Evolutionary conservation across 2,888 invertebrate species (phyloP).

Genomic region (Xestia c-nigrum): DNA sequence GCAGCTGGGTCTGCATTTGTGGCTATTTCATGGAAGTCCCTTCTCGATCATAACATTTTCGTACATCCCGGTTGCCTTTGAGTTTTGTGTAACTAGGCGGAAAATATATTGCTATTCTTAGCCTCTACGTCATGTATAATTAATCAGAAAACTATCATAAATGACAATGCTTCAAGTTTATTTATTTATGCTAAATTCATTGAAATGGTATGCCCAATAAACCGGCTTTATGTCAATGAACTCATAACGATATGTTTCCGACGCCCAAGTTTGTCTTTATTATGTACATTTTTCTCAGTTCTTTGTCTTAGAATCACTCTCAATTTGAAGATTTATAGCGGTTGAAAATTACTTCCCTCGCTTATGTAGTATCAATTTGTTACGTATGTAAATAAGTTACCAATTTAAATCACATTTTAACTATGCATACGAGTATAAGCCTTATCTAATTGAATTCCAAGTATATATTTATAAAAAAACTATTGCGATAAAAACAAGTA

Average conservation of each 20-base stretch:
- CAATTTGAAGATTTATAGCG: conserved; percentile 48
- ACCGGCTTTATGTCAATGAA: conserved; percentile 51
- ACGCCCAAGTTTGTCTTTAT: conserved; percentile 25
- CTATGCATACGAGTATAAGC: not conserved
- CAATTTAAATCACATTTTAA: not conserved
- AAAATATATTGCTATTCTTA: conserved; percentile 17
- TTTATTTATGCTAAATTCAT: conserved; percentile 20
- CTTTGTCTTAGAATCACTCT: conserved; percentile 46
- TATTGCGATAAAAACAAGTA: not conserved
- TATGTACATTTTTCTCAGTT: conserved; percentile 17
- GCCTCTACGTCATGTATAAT: conserved; percentile 4
- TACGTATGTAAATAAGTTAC: conserved; percentile 3
- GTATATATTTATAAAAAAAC: not conserved
- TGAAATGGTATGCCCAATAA: conserved; percentile 28
- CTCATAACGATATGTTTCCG: conserved; percentile 58
- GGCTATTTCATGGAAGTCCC: not conserved
- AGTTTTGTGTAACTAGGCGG: not conserved
- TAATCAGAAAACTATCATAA: conserved; percentile 7
- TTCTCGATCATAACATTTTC: not conserved
- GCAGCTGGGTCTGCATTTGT: not conserved
- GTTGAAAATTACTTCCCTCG: not conserved
- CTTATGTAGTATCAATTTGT: not conserved
- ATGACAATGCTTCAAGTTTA: conserved; percentile 9
- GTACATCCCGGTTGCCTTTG: not conserved
- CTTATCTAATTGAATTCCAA: not conserved